Evolutionary conservation across 2,113 vertebrate species (phyloP).

Genomic region (Vimba vimba): DNA sequence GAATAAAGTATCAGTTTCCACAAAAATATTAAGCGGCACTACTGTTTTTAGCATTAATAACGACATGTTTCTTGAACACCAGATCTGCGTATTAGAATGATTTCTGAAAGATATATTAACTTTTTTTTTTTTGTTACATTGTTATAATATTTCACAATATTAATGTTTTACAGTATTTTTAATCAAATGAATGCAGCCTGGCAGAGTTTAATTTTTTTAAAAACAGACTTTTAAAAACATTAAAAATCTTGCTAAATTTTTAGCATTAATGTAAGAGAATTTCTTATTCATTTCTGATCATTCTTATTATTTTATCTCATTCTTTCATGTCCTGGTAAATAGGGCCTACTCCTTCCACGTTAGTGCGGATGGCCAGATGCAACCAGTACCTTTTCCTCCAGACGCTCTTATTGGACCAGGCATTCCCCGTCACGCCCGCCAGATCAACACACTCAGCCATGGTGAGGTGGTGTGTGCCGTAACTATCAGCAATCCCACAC

Average conservation of each 20-base stretch:
- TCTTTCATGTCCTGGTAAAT: slow-evolving; percentile 5
- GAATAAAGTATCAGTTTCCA: background rate
- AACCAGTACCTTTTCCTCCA: slow-evolving; percentile 94
- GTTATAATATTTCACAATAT: no score
- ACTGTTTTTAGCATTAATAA: background rate
- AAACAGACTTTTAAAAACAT: background rate
- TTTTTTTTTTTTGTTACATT: no score
- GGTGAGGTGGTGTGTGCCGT: slow-evolving; percentile 95
- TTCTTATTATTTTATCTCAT: background rate
- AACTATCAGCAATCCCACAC: slow-evolving; percentile 96
- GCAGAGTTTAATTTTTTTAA: no score
- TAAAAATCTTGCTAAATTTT: background rate
- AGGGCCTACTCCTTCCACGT: slow-evolving; percentile 97
- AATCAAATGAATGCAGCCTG: background rate
- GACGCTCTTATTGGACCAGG: slow-evolving; percentile 92
- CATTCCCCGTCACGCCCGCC: slow-evolving; percentile 93
- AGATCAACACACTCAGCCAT: slow-evolving; percentile 95
- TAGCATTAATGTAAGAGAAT: background rate
- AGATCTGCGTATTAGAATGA: background rate
- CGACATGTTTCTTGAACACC: background rate
- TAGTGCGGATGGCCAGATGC: slow-evolving; percentile 96
- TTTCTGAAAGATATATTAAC: background rate
- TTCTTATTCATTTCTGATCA: background rate
- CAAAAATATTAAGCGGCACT: background rate
- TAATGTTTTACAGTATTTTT: no score